phyloP scores from a whole-genome alignment of 2,113 vertebrate genomes.

The Gallinago undulata region DNA sequence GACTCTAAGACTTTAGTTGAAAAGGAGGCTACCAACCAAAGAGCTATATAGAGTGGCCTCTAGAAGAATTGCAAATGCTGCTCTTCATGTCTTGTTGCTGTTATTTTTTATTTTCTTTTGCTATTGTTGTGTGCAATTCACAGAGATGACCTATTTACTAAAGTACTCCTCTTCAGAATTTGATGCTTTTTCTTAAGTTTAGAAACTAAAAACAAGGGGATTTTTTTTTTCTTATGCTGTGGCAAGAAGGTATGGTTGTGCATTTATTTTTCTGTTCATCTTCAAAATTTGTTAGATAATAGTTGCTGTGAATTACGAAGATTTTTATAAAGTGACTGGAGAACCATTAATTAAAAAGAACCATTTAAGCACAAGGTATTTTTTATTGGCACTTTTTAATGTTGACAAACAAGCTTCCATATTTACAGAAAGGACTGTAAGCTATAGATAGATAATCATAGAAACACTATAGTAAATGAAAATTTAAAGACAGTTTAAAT shows the following conservation, averaged over 20 bases:
- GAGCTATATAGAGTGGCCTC: not conserved
- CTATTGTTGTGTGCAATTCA: not conserved
- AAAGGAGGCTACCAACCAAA: not conserved
- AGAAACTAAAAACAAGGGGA: not conserved
- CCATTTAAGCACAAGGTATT: not conserved
- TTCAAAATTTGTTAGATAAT: not conserved
- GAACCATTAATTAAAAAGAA: not conserved
- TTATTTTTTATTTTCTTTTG: not conserved
- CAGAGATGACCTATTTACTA: not conserved
- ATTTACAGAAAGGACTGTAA: not conserved
- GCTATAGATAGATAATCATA: not conserved
- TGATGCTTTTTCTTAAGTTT: not conserved
- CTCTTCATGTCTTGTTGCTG: not conserved
- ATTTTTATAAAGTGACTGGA: not conserved
- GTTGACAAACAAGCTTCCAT: not conserved
- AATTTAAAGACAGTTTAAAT: too few relatives aligned
- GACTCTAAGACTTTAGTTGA: not conserved
- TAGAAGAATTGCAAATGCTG: not conserved
- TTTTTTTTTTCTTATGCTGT: not conserved
- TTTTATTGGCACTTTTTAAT: conserved; percentile 27
- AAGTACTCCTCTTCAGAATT: not conserved
- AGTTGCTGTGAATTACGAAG: not conserved
- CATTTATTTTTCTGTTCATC: not conserved
- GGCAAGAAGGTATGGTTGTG: not conserved
- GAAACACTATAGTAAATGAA: not conserved